Evolutionary conservation across 1,140 invertebrate genomes (phyloP).

Genomic region (Drosophila guanche): DNA sequence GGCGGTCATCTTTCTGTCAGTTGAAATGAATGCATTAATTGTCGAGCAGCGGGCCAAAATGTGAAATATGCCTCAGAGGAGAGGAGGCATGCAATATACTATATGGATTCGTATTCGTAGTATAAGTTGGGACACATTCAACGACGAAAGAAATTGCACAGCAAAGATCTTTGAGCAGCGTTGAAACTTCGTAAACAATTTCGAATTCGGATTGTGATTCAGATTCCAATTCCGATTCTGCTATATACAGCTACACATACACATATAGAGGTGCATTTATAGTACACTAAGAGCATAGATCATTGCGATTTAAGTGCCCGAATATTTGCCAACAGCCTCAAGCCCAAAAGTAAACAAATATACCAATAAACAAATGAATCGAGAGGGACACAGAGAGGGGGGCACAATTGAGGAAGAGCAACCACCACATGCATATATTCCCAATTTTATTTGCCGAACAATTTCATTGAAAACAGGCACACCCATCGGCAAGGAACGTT

Average conservation of each 20-base stretch:
- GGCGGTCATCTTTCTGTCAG: slow-evolving; percentile 55
- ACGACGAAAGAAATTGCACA: slow-evolving; percentile 15
- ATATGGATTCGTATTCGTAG: background rate
- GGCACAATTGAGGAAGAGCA: slow-evolving; percentile 1
- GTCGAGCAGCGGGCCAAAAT: slow-evolving; percentile 23
- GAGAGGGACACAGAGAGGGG: background rate
- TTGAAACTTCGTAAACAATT: slow-evolving; percentile 52
- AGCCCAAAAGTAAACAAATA: slow-evolving; percentile 56
- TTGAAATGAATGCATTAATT: slow-evolving; percentile 67
- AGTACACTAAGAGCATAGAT: slow-evolving; percentile 43
- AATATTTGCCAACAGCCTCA: slow-evolving; percentile 51
- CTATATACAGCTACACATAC: background rate
- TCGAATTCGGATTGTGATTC: slow-evolving; percentile 23
- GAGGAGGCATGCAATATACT: slow-evolving; percentile 12
- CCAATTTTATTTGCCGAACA: slow-evolving; percentile 48
- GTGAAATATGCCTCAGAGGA: slow-evolving; percentile 23
- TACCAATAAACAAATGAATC: slow-evolving; percentile 38
- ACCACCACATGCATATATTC: slow-evolving; percentile 54
- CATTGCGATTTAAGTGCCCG: slow-evolving; percentile 61
- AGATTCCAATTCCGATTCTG: slow-evolving; percentile 3
- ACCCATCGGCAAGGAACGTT: background rate
- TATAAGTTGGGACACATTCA: background rate
- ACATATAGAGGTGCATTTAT: slow-evolving; percentile 3
- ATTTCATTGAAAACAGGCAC: slow-evolving; percentile 55
- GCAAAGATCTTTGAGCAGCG: slow-evolving; percentile 17